A percentile compares a stretch with the other conserved stretches of the same genome.
These are phyloP conservation scores for Electrona antarctica DNA, from an alignment of 2,113 vertebrate species.

Conservation along the genomic window DNA sequence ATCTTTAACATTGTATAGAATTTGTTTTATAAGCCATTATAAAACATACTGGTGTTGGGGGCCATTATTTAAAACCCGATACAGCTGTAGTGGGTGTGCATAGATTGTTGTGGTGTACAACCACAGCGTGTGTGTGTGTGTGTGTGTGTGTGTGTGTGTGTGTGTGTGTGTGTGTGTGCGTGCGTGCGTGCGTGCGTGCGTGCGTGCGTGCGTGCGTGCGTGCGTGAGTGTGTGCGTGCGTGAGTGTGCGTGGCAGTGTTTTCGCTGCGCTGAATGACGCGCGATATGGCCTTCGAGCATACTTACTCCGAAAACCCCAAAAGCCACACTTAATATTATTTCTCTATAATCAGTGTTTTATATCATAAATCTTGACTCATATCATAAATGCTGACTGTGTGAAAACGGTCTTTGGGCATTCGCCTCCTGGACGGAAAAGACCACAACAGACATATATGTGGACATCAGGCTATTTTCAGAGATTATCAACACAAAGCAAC, in stretches of 20 bases:
- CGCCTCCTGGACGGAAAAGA: not conserved
- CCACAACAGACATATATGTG: not conserved
- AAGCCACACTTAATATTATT: conserved; percentile 56
- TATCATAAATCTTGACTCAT: conserved; percentile 39
- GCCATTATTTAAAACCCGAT: conserved; percentile 38
- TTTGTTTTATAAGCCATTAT: conserved; percentile 33
- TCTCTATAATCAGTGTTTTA: conserved; percentile 45
- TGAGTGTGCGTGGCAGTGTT: not conserved
- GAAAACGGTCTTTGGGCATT: conserved; percentile 13
- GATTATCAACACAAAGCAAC: too few species aligned
- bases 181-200: too few species aligned
- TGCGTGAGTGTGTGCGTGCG: too few species aligned
- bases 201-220: too few species aligned
- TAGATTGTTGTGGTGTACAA: not conserved
- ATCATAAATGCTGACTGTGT: conserved; percentile 34
- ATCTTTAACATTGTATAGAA: conserved; percentile 44
- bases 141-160: too few species aligned
- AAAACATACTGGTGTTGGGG: conserved; percentile 22
- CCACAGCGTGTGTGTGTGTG: not conserved
- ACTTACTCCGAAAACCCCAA: conserved; percentile 27
- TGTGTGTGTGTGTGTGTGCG: too few species aligned
- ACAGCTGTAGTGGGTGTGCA: conserved; percentile 31
- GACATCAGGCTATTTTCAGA: not conserved
- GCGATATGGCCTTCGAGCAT: conserved; percentile 31
- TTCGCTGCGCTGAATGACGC: conserved; percentile 19